Percentiles rank a stretch among this genome's conserved stretches.
These are phyloP conservation scores for Amiota minor DNA, from an alignment of 2,888 invertebrate species.

Conservation along the genomic window DNA sequence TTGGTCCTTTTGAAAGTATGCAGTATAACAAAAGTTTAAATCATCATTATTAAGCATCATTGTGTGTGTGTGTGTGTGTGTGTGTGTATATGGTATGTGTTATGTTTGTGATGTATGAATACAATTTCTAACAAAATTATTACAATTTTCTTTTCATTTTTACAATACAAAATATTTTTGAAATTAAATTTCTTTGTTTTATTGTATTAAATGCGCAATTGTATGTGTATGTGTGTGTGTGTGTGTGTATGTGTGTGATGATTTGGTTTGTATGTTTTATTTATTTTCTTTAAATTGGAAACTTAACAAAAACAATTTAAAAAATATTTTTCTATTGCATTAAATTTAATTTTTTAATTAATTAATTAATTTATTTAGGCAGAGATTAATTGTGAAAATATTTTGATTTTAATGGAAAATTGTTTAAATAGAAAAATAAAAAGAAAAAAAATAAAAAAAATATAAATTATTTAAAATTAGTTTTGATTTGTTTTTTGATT, in stretches of 20 bases:
- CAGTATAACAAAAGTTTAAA: too few relatives aligned
- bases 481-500: not conserved
- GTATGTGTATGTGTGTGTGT: not conserved
- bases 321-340: constrained; percentile 53
- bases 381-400: too few relatives aligned
- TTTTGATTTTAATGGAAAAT: constrained; percentile 36
- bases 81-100: too few relatives aligned
- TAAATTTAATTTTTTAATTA: constrained; percentile 24
- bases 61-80: too few relatives aligned
- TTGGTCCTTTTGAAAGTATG: too few relatives aligned
- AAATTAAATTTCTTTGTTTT: constrained; percentile 4
- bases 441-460: not conserved
- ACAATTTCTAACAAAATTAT: too few relatives aligned
- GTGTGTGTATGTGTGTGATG: not conserved
- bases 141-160: too few relatives aligned
- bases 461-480: constrained; percentile 9
- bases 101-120: too few relatives aligned
- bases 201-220: not conserved
- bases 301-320: constrained; percentile 55
- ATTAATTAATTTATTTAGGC: constrained; percentile 17
- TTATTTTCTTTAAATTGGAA: constrained; percentile 39
- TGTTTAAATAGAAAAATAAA: not conserved
- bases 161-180: not conserved
- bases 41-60: too few relatives aligned
- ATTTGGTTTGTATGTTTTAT: constrained; percentile 19